These are phyloP conservation scores for Oxyruncus cristatus DNA, from an alignment of 2,113 vertebrate genomes.

Conservation along the genomic window DNA sequence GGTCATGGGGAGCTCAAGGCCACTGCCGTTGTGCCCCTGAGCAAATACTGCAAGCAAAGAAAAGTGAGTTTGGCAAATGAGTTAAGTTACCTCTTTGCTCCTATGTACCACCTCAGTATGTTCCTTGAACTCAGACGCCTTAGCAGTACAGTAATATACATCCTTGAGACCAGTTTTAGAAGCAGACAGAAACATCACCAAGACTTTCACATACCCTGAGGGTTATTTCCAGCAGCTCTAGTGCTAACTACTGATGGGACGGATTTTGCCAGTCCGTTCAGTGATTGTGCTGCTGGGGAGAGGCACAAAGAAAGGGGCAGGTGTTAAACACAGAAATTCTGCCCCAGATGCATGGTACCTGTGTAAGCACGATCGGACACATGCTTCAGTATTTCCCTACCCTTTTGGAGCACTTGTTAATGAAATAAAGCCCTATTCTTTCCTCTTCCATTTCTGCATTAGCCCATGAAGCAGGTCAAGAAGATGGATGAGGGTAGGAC, in stretches of 20 bases:
- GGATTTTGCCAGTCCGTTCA: not conserved
- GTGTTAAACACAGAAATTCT: not conserved
- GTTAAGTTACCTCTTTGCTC: not conserved
- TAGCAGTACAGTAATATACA: not conserved
- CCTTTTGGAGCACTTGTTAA: not conserved
- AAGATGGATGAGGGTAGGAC: not conserved
- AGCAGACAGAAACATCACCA: not conserved
- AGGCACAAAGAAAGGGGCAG: not conserved
- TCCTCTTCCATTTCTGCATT: not conserved
- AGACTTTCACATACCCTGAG: not conserved
- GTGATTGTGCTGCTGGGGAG: not conserved
- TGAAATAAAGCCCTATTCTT: not conserved
- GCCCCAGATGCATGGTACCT: not conserved
- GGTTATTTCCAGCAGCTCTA: not conserved
- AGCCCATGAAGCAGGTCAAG: not conserved
- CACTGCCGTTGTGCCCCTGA: fast-evolving
- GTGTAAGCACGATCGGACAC: not conserved
- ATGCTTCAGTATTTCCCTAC: not conserved
- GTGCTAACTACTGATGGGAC: not conserved
- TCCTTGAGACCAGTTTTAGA: not conserved
- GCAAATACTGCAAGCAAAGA: not conserved
- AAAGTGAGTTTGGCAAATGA: not conserved
- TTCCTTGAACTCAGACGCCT: not conserved
- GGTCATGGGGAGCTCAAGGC: not conserved
- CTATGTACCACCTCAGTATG: not conserved